Conservation (phyloP, 2,113 vertebrate species). For the Nyctibius bracteatus region DNA sequence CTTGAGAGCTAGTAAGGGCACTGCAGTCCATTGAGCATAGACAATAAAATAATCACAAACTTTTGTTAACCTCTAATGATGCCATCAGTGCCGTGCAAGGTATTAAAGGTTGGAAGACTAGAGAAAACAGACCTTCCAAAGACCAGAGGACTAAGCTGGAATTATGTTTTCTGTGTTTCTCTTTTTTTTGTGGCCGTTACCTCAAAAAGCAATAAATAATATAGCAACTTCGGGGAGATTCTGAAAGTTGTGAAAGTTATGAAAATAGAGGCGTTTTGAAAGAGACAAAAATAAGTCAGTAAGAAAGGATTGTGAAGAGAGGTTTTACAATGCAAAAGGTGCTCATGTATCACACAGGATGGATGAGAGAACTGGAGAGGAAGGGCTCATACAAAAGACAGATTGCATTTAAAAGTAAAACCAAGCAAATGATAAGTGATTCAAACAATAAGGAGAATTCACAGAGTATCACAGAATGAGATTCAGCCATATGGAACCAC, state of each 20-base stretch:
- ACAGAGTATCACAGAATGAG: background rate
- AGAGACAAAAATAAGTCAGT: background rate
- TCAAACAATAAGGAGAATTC: background rate
- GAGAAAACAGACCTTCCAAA: background rate
- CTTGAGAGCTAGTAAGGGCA: background rate
- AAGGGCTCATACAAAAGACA: background rate
- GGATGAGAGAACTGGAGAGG: background rate
- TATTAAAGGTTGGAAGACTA: background rate
- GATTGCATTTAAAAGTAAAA: background rate
- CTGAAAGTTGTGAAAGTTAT: background rate
- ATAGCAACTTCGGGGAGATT: fast-evolving
- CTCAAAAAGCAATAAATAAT: background rate
- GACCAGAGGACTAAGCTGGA: background rate
- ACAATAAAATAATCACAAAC: background rate
- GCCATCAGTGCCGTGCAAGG: fast-evolving
- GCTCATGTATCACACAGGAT: background rate
- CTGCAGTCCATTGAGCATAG: background rate
- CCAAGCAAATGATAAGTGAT: background rate
- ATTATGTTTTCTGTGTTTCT: background rate
- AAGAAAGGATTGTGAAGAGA: background rate
- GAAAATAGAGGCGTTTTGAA: background rate
- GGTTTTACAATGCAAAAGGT: background rate
- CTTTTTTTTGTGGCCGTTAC: background rate
- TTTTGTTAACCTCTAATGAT: background rate
- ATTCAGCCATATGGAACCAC: background rate